phyloP scores from a whole-genome alignment of 2,888 invertebrate species.

The Drosophila neonasuta region DNA sequence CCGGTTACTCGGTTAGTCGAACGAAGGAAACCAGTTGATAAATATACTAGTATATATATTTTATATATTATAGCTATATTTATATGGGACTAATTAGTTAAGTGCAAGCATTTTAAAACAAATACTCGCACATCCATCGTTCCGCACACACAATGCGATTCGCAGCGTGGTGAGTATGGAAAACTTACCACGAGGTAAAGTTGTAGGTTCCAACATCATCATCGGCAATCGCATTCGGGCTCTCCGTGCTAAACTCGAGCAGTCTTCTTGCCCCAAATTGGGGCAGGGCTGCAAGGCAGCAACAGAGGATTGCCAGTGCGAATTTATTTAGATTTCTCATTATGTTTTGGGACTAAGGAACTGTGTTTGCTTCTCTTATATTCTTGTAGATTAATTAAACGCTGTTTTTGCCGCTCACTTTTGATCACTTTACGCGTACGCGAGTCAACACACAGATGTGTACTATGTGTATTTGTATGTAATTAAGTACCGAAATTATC shows the following conservation, averaged over 20 bases:
- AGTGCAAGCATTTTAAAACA: constrained; percentile 2
- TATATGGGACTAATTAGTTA: constrained; percentile 17
- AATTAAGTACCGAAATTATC: constrained; percentile 35
- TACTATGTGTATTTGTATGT: constrained; percentile 14
- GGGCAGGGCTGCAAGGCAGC: constrained; percentile 43
- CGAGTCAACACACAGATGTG: not conserved
- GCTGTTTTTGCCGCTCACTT: constrained; percentile 22
- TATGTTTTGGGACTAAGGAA: constrained; percentile 28
- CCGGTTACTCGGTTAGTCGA: constrained; percentile 36
- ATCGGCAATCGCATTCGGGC: constrained; percentile 44
- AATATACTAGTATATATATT: not conserved
- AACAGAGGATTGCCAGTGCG: constrained; percentile 38
- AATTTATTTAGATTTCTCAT: constrained; percentile 36
- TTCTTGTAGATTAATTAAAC: constrained; percentile 19
- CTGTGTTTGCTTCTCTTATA: constrained; percentile 14
- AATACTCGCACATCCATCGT: not conserved
- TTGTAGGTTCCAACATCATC: constrained; percentile 38
- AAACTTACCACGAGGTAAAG: constrained; percentile 76
- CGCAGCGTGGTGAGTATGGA: constrained; percentile 1
- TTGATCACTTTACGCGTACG: constrained; percentile 16
- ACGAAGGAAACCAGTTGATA: constrained; percentile 39
- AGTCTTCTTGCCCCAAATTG: constrained; percentile 40
- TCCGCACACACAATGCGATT: not conserved
- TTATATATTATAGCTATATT: not conserved
- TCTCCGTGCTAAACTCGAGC: constrained; percentile 34